A percentile compares a stretch with the other conserved stretches of the same genome.
These are phyloP conservation scores for Agrochola circellaris DNA, from an alignment of 2,888 invertebrate species.

Conservation along the genomic window DNA sequence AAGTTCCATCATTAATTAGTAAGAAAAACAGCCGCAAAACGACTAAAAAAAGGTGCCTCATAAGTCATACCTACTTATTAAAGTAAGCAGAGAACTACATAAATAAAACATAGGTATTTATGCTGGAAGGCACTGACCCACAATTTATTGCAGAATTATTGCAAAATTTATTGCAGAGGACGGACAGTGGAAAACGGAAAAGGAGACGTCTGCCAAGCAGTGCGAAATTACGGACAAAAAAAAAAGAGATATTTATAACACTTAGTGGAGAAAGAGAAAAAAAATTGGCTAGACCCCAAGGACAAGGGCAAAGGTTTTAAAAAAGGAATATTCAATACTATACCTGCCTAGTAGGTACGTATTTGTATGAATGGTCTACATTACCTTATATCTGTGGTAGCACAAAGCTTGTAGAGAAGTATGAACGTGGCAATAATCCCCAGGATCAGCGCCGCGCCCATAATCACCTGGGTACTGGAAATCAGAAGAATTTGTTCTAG, in stretches of 20 bases:
- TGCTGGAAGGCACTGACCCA: no score
- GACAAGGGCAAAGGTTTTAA: neutral
- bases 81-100: neutral
- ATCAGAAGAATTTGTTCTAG: conserved; percentile 84
- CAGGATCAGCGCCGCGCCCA: conserved; percentile 85
- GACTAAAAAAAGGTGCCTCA: neutral
- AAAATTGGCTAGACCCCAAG: neutral
- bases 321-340: conserved; percentile 1
- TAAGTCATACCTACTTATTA: no score
- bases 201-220: no score
- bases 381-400: conserved; percentile 82
- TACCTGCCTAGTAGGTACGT: neutral
- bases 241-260: no score
- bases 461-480: conserved; percentile 87
- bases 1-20: neutral
- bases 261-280: neutral
- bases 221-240: no score
- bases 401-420: conserved; percentile 85
- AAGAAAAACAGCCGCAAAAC: neutral
- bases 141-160: no score
- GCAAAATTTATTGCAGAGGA: no score
- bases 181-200: no score
- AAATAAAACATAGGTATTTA: neutral
- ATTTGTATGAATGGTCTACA: neutral
- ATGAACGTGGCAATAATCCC: conserved; percentile 87